Percentiles rank a stretch among this genome's conserved stretches.
phyloP scores from a whole-genome alignment of 1,140 invertebrate genomes.

The Ectropis grisescens region DNA sequence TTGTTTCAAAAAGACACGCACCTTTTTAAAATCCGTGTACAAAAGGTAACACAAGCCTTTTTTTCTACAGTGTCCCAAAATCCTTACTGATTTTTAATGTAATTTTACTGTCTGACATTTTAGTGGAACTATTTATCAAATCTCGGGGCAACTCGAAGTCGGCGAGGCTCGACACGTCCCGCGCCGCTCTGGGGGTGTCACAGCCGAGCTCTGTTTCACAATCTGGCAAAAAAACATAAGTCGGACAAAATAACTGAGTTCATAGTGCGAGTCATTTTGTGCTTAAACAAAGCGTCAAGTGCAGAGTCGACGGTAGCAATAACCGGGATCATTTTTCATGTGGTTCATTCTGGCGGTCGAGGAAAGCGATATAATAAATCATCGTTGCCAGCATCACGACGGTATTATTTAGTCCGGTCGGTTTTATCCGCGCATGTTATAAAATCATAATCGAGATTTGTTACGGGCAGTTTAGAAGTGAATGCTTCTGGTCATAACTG shows the following conservation, averaged over 20 bases:
- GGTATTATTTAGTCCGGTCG: slow-evolving; percentile 62
- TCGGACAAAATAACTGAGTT: slow-evolving; percentile 47
- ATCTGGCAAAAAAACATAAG: slow-evolving; percentile 53
- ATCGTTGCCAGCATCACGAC: slow-evolving; percentile 62
- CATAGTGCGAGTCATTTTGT: slow-evolving; percentile 64
- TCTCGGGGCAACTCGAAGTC: slow-evolving; percentile 3
- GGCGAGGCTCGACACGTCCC: slow-evolving; percentile 7
- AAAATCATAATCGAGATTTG: slow-evolving; percentile 17
- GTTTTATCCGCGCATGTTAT: slow-evolving; percentile 52
- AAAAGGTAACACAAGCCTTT: too few species aligned
- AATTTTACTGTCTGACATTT: too few species aligned
- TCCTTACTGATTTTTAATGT: too few species aligned
- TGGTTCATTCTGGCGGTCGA: slow-evolving; percentile 63
- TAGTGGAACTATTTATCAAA: slow-evolving; percentile 37
- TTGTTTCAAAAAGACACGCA: too few species aligned
- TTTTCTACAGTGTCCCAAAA: too few species aligned
- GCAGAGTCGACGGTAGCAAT: slow-evolving; percentile 61
- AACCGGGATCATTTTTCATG: slow-evolving; percentile 67
- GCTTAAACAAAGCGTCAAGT: slow-evolving; percentile 68
- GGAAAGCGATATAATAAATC: slow-evolving; percentile 67
- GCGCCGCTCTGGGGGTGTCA: background rate
- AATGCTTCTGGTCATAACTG: too few species aligned
- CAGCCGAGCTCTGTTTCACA: slow-evolving; percentile 11
- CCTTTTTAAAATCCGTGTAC: too few species aligned
- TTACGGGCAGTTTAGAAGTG: too few species aligned